A percentile compares a stretch with the other conserved stretches of the same genome.
These are phyloP conservation scores for Taeniopygia guttata DNA, from an alignment of 2,797 vertebrate species.

Conservation along the genomic window DNA sequence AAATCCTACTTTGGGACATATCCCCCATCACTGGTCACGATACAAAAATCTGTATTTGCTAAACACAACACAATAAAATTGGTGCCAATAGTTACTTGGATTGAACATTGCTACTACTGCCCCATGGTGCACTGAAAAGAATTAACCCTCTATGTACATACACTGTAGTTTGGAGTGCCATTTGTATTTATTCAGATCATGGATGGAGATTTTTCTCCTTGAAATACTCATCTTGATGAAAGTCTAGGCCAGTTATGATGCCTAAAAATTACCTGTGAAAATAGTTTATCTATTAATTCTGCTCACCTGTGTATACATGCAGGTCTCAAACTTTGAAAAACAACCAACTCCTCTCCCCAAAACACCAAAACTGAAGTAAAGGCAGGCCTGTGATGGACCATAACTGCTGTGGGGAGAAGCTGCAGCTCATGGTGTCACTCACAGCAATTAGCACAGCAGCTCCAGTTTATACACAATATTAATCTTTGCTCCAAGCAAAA, in stretches of 20 bases:
- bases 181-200: not conserved
- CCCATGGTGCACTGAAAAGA: not conserved
- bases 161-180: not conserved
- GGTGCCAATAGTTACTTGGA: not conserved
- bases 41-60: not conserved
- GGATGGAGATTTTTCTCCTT: not conserved
- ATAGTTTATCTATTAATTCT: not conserved
- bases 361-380: not conserved
- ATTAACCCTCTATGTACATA: not conserved
- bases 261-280: not conserved
- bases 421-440: not conserved
- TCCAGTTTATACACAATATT: not conserved
- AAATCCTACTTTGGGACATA: not conserved
- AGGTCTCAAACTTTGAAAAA: not conserved
- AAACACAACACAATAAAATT: not conserved
- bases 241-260: not conserved
- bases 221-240: not conserved
- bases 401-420: not conserved
- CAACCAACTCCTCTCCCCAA: fast-evolving
- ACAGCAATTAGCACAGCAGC: fast-evolving
- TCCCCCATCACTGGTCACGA: not conserved
- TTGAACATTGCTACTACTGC: not conserved
- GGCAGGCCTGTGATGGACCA: not conserved
- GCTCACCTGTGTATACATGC: not conserved
- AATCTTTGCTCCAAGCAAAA: not conserved